Percentiles rank a stretch among this genome's conserved stretches.
These are phyloP conservation scores for Psylliodes chrysocephalus DNA, from an alignment of 2,888 invertebrate genomes.

Conservation along the genomic window DNA sequence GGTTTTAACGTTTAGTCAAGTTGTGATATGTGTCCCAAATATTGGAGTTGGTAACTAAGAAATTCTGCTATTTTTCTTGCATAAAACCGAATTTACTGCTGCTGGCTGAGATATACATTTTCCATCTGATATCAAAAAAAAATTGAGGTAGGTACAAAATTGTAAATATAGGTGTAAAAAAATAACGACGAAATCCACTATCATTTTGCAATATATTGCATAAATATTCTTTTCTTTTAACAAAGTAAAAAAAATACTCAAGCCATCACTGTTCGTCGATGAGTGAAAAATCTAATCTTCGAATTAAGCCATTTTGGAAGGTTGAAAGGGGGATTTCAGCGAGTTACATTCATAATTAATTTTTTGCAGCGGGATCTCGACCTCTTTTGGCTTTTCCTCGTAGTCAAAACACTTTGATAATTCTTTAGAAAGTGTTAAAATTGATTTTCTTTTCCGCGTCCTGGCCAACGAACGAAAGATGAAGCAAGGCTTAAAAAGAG, in stretches of 20 bases:
- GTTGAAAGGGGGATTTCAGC: conserved; percentile 21
- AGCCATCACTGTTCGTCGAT: conserved; percentile 1
- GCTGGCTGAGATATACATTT: too few species aligned
- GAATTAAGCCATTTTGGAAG: conserved; percentile 35
- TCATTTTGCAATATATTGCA: too few species aligned
- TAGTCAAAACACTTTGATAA: conserved; percentile 22
- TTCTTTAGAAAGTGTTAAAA: conserved; percentile 25
- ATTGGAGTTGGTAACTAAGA: too few species aligned
- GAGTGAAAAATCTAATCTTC: conserved; percentile 24
- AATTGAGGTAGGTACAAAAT: too few species aligned
- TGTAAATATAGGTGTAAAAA: too few species aligned
- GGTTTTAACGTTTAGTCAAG: too few species aligned
- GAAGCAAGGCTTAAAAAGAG: conserved; percentile 15
- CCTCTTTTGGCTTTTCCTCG: conserved; percentile 2
- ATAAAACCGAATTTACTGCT: too few species aligned
- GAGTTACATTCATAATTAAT: conserved; percentile 36
- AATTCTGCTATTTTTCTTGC: too few species aligned
- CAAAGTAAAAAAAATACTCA: neutral
- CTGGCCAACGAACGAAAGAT: conserved; percentile 12
- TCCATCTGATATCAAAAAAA: too few species aligned
- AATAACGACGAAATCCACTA: too few species aligned
- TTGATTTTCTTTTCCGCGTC: conserved; percentile 11
- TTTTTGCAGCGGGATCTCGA: conserved; percentile 15
- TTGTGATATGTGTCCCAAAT: too few species aligned
- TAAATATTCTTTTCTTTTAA: neutral